Evolutionary conservation across 2,888 invertebrate genomes (phyloP), one percentile per base, ranked within the genome.

Genomic region (Chaetogeoica ovagalla): DNA sequence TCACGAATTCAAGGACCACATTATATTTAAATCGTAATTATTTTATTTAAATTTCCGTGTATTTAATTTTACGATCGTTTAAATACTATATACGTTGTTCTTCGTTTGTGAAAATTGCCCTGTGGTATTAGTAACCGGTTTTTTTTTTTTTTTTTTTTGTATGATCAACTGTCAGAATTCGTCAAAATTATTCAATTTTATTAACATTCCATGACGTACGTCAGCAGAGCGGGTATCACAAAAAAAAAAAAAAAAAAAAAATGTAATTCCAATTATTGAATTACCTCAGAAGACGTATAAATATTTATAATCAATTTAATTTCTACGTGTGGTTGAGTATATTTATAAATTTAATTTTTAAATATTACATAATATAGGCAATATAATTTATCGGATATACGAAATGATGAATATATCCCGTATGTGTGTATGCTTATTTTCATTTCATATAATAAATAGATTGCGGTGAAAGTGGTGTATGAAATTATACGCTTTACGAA

Each of bases 111-210:
- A 52, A 65, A 39, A 57, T 65, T 75, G 19, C 65, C 21, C 57
- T 6, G 74, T 75, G 74, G 21, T 13, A 39, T 57, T 57, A 66
- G 21, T 66, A 75, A 75, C 74, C 43, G 65, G 74, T 75, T 75
- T 74, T 72, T 73, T 74, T 72, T 73, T 74, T 72, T 73, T 74
- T 72, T 73, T n/a, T n/a, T n/a, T n/a, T n/a, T n/a, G n/a, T n/a
- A 75, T 65, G 57, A 37, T 21, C 39, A 74, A 30, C 55, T 66
- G 65, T 75, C 43, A 43, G 7, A 55, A 75, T 66, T 65, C 57
- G 66, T 75, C 3, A 55, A 75, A 66, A 65, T 43, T 75, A 66
- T 75, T 74, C 63, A 74, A 74, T 65, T 57, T 65, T 74, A 65
- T 37, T 66, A 66, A 75, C 57, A 65, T 75, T 66, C 9, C 57